phyloP scores from a whole-genome alignment of 2,113 vertebrate genomes.

The Bungarus multicinctus region DNA sequence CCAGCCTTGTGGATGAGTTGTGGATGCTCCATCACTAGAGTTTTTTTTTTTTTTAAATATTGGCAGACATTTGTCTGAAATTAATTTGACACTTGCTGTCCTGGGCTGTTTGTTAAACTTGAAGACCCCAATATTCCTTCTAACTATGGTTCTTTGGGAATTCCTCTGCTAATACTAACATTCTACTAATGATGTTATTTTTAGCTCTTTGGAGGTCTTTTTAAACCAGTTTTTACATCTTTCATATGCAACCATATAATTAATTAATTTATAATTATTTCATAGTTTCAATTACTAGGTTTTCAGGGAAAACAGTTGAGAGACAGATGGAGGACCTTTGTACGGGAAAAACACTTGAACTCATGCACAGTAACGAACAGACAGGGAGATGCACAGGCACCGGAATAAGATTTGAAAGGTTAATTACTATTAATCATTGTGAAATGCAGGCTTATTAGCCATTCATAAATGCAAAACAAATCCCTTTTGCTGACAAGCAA shows the following conservation, averaged over 20 bases:
- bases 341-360: conserved; percentile 40
- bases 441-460: conserved; percentile 56
- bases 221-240: neutral
- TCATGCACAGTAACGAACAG: conserved; percentile 35
- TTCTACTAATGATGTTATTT: neutral
- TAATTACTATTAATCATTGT: conserved; percentile 67
- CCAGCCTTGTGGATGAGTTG: neutral
- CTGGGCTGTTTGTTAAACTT: neutral
- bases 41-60: neutral
- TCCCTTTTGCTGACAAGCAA: conserved; percentile 65
- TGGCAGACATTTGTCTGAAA: neutral
- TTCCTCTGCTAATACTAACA: neutral
- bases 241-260: neutral
- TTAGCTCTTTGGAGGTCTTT: neutral
- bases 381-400: conserved; percentile 48
- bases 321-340: conserved; percentile 28
- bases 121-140: neutral
- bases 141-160: neutral
- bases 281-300: conserved; percentile 22
- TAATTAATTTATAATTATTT: neutral
- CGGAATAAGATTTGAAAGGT: conserved; percentile 57
- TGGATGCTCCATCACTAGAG: neutral
- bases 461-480: conserved; percentile 69
- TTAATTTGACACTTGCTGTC: neutral
- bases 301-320: conserved; percentile 20